Percentiles rank a stretch among this genome's conserved stretches.
phyloP scores from a whole-genome alignment of 2,888 invertebrate species.

The Aleiodes alternator region DNA sequence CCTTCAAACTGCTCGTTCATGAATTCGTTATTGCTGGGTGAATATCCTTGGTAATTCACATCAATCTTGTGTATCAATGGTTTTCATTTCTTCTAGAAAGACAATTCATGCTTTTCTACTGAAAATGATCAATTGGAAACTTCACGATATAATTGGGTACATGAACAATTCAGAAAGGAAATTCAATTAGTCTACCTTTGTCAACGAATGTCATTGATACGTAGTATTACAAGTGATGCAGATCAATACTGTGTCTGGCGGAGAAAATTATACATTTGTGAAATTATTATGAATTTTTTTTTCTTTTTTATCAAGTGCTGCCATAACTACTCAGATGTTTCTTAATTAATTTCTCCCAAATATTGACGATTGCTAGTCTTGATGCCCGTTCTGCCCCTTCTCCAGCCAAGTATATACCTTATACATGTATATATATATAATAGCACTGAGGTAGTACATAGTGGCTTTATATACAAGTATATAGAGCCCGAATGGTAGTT shows the following conservation, averaged over 20 bases:
- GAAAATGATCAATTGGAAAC: too few species aligned
- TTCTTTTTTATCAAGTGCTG: too few species aligned
- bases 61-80: constrained; percentile 12
- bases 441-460: not conserved
- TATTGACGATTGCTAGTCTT: not conserved
- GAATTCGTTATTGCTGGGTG: constrained; percentile 5
- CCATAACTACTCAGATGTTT: too few species aligned
- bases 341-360: too few species aligned
- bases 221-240: not conserved
- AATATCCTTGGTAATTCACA: constrained; percentile 26
- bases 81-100: constrained; percentile 4
- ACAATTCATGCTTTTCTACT: too few species aligned
- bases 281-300: too few species aligned
- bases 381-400: not conserved
- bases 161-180: too few species aligned
- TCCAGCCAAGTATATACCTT: not conserved
- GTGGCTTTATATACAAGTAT: constrained; percentile 19
- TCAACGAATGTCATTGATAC: not conserved
- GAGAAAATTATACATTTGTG: not conserved
- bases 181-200: too few species aligned
- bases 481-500: constrained; percentile 49
- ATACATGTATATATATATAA: not conserved
- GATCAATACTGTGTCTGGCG: constrained; percentile 9
- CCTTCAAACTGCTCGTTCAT: constrained; percentile 3
- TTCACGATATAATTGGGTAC: too few species aligned